Percentiles rank a stretch among this genome's conserved stretches.
These are phyloP conservation scores for Thelaira solivaga DNA, from an alignment of 2,888 invertebrate genomes.

Conservation along the genomic window DNA sequence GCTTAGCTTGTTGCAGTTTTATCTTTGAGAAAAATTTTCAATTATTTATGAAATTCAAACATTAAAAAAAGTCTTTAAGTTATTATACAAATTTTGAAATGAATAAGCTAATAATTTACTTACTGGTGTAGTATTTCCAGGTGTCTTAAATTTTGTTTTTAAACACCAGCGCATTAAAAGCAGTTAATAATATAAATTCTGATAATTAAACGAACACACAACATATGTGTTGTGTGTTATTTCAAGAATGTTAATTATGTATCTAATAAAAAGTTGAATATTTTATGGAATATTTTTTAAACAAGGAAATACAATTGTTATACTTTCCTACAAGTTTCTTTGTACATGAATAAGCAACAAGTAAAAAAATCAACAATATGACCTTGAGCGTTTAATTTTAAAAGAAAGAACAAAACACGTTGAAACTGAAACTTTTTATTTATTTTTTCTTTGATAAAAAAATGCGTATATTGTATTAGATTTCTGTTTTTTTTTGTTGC, in stretches of 20 bases:
- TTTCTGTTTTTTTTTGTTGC: constrained; percentile 4
- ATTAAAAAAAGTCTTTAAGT: too few relatives aligned
- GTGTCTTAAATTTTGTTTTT: too few relatives aligned
- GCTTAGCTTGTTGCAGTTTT: too few relatives aligned
- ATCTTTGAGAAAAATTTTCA: too few relatives aligned
- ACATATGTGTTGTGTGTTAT: too few relatives aligned
- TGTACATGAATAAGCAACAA: background rate
- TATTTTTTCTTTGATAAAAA: background rate
- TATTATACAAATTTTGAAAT: too few relatives aligned
- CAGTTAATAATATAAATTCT: too few relatives aligned
- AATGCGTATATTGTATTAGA: constrained; percentile 36
- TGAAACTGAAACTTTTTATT: background rate
- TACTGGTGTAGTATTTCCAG: too few relatives aligned
- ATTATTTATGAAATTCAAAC: too few relatives aligned
- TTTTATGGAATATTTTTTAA: background rate
- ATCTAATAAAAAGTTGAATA: constrained; percentile 1
- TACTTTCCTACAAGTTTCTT: background rate
- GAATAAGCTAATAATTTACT: too few relatives aligned
- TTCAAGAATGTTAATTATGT: background rate
- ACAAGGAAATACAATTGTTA: constrained; percentile 39
- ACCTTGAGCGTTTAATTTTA: constrained; percentile 38
- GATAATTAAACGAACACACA: too few relatives aligned
- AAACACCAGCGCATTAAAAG: too few relatives aligned
- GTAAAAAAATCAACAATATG: constrained; percentile 3
- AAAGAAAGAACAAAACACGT: constrained; percentile 5